phyloP scores from a whole-genome alignment of 2,797 vertebrate genomes.

The Bradypodion pumilum region DNA sequence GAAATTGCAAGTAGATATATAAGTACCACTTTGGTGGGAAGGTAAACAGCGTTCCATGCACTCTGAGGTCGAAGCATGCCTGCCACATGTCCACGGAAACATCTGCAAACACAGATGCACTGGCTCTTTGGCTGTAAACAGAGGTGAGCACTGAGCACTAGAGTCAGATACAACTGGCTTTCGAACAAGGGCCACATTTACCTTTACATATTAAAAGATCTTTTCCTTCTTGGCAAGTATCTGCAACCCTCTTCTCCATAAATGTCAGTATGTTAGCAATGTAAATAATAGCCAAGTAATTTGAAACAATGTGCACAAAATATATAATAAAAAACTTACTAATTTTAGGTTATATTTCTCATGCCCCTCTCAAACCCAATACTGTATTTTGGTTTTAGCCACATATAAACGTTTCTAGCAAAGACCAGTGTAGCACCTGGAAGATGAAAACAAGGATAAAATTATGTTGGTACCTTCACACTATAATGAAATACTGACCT shows the following conservation, averaged over 20 bases:
- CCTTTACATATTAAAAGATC: conserved; percentile 27
- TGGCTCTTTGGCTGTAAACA: no score
- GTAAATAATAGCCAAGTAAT: conserved; percentile 18
- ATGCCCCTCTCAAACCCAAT: conserved; percentile 50
- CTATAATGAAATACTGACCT: not conserved
- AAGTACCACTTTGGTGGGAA: no score
- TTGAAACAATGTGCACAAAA: not conserved
- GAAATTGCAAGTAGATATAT: no score
- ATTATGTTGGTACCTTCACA: not conserved
- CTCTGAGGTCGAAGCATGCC: no score
- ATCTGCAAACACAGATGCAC: no score
- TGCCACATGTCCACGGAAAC: no score
- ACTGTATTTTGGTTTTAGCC: not conserved
- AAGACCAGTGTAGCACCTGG: not conserved
- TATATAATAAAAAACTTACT: not conserved
- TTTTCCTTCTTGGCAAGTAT: not conserved
- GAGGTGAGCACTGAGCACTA: no score
- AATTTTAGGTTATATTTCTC: conserved; percentile 50
- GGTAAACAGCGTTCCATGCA: no score
- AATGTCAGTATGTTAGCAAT: conserved; percentile 40
- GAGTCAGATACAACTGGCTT: no score
- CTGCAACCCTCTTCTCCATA: conserved; percentile 22
- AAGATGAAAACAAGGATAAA: not conserved
- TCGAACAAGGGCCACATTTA: no score
- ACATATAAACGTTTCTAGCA: not conserved